These are phyloP conservation scores for Myotis brandtii DNA, from an alignment of 2,113 vertebrate species.

Conservation along the genomic window DNA sequence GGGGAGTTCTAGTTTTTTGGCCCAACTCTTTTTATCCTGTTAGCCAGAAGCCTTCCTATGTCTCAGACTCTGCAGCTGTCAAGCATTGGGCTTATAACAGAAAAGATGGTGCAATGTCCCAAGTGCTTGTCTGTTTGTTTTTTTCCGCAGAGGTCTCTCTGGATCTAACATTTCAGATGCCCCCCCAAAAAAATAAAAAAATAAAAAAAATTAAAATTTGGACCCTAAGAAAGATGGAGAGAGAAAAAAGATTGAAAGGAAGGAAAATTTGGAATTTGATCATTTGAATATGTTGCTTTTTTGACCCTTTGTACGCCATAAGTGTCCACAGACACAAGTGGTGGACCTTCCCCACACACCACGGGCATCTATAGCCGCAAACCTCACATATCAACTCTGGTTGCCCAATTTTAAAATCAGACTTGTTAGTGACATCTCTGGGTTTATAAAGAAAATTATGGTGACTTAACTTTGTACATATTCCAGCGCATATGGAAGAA, in stretches of 20 bases:
- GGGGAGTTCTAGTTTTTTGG: background rate
- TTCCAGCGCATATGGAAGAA: no score
- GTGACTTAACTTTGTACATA: no score
- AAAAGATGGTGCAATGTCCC: background rate
- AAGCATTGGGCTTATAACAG: background rate
- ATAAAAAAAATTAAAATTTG: background rate
- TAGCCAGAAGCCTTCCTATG: background rate
- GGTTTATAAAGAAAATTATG: no score
- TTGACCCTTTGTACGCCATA: background rate
- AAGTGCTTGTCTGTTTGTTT: background rate
- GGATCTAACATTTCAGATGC: background rate
- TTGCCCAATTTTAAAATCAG: no score
- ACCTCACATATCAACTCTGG: no score
- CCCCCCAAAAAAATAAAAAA: no score
- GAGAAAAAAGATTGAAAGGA: conserved; percentile 24
- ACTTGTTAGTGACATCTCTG: no score
- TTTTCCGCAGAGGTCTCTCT: background rate
- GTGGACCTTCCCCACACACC: no score
- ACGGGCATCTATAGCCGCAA: no score
- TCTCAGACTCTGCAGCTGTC: background rate
- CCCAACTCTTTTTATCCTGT: background rate
- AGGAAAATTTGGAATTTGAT: conserved; percentile 7
- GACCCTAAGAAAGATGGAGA: background rate
- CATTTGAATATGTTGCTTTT: conserved; percentile 5
- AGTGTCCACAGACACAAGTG: no score